Conservation (phyloP, 1,140 invertebrate species). For the Anagrus nilaparvatae region DNA sequence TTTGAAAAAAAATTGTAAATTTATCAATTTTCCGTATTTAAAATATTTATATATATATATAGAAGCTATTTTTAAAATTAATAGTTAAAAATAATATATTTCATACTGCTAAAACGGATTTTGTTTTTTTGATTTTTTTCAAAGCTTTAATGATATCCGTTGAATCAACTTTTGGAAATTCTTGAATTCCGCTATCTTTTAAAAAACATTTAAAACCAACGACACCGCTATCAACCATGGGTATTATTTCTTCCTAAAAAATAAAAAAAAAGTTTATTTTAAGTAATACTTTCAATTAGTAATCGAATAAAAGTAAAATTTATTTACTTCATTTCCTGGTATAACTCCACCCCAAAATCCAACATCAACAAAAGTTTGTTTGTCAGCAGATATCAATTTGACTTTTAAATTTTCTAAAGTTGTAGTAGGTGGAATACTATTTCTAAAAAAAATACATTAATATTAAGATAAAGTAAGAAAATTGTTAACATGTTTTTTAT, state of each 20-base stretch:
- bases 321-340: slow-evolving; percentile 48
- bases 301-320: slow-evolving; percentile 4
- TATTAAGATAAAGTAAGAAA: no score
- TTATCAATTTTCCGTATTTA: no score
- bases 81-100: no score
- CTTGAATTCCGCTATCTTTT: slow-evolving; percentile 53
- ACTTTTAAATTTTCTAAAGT: slow-evolving; percentile 48
- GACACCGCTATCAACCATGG: slow-evolving; percentile 53
- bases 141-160: slow-evolving; percentile 47
- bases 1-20: no score
- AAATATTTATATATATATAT: no score
- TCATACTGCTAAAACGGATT: slow-evolving; percentile 49
- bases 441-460: no score
- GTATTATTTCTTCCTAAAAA: slow-evolving; percentile 46
- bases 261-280: no score
- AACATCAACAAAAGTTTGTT: slow-evolving; percentile 57
- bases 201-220: slow-evolving; percentile 67
- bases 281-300: slow-evolving; percentile 3
- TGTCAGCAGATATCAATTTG: slow-evolving; percentile 49
- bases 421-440: slow-evolving; percentile 60
- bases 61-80: no score
- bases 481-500: no score
- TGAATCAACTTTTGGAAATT: slow-evolving; percentile 51
- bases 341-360: slow-evolving; percentile 68
- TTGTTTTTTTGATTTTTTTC: slow-evolving; percentile 43